A percentile compares a stretch with the other conserved stretches of the same genome.
Conservation (phyloP, 2,888 invertebrate species). For the Muschampia plurimacula region DNA sequence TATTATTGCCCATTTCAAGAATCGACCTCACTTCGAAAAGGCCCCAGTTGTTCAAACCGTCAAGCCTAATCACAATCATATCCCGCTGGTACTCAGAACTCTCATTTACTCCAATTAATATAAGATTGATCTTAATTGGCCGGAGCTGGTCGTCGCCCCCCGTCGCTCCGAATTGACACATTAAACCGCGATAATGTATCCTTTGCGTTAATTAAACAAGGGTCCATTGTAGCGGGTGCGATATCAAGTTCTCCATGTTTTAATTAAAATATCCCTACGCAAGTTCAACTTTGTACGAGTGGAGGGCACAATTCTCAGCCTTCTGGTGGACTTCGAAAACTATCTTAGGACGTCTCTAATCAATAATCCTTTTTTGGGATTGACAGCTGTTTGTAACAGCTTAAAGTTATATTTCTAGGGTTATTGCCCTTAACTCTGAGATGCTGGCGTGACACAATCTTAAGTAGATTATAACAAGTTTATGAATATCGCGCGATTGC, state of each 20-base stretch:
- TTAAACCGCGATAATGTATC: constrained; percentile 15
- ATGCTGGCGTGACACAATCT: no score
- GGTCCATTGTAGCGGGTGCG: no score
- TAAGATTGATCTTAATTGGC: constrained; percentile 29
- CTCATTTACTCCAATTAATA: constrained; percentile 13
- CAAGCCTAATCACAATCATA: constrained; percentile 2
- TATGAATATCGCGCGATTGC: no score
- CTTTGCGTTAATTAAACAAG: constrained; percentile 9
- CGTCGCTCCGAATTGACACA: constrained; percentile 23
- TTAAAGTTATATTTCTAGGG: background rate
- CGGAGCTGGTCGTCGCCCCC: constrained; percentile 17
- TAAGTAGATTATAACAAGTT: no score
- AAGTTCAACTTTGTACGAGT: background rate
- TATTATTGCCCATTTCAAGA: background rate
- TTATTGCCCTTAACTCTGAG: no score
- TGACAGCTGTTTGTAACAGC: background rate
- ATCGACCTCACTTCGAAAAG: background rate
- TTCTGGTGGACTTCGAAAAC: background rate
- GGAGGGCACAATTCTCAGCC: background rate
- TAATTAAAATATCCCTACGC: constrained; percentile 3
- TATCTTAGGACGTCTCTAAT: background rate
- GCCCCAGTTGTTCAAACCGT: background rate
- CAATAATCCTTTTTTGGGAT: background rate
- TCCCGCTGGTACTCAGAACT: constrained; percentile 6
- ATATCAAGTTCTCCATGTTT: background rate